Evolutionary conservation across 35 echinoderm and acorn worm genomes (phyloP).

Genomic region (Antedon bifida): DNA sequence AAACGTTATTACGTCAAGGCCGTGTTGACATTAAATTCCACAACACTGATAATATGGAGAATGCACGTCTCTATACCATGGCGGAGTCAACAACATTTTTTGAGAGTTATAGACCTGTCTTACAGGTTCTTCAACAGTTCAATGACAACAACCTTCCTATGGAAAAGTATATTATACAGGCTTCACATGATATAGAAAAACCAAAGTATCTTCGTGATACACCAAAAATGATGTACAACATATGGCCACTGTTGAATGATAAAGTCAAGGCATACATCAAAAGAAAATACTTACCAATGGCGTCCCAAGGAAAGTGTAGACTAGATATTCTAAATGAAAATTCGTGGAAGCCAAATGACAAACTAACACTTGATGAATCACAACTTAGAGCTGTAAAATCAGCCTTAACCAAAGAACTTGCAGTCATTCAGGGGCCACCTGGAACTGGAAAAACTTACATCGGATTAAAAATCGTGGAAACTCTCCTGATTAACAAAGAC

Average conservation of each 20-base stretch:
- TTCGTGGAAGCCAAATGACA: slow-evolving; percentile 28
- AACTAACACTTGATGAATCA: slow-evolving; percentile 45
- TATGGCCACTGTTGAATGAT: not conserved
- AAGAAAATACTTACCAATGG: not conserved
- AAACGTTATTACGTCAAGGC: slow-evolving; percentile 11
- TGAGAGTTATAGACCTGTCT: slow-evolving; percentile 71
- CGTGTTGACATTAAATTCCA: slow-evolving; percentile 14
- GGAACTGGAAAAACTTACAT: slow-evolving; percentile 91
- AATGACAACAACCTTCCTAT: slow-evolving; percentile 34
- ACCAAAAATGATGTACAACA: not conserved
- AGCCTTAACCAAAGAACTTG: slow-evolving; percentile 51
- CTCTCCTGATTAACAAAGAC: slow-evolving; percentile 30
- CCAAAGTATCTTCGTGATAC: slow-evolving; percentile 31
- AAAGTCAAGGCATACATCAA: not conserved
- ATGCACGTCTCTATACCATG: slow-evolving; percentile 22
- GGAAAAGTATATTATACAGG: slow-evolving; percentile 24
- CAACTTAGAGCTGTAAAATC: slow-evolving; percentile 48
- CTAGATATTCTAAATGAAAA: not conserved
- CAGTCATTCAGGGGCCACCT: slow-evolving; percentile 85
- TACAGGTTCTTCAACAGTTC: slow-evolving; percentile 46
- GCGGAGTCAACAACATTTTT: slow-evolving; percentile 63
- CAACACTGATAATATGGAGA: not conserved
- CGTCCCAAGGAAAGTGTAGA: too few relatives aligned
- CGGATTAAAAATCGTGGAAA: slow-evolving; percentile 66
- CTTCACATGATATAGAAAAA: slow-evolving; percentile 7